Base-by-base conservation (phyloP, 2,113 vertebrate genomes). In the Nipponia nippon region DNA sequence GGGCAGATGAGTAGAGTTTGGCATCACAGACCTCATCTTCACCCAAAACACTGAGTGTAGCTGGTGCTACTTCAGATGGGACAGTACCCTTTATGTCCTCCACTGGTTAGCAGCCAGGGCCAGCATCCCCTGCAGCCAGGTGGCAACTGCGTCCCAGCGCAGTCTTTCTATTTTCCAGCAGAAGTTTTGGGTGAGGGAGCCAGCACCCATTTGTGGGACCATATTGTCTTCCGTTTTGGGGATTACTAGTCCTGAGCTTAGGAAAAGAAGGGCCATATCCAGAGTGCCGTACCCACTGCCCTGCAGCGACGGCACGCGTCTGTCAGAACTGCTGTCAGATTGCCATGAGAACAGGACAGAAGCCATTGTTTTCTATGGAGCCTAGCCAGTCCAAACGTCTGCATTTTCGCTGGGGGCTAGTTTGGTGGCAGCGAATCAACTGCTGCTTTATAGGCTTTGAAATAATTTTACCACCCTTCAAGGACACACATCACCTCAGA, bases 301-400 rank as follows among this genome's bases (percentile, higher is more conserved):
- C 44, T 59, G 47, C 61, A 53, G 46, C 0, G 0, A n/a, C 53
- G 81, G 53, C 76, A 62, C 1, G 1, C 0, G 2, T 72, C 44
- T 1, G 0, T 73, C 52, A 40, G 67, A 47, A 52, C 40, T 27
- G 40, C 34, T 86, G 36, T 47, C 46, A 53, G 16, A 11, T 36
- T 61, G 76, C 69, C 40, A 32, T 23, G 25, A 42, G 27, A 69
- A 69, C 61, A 73, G 52, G 52, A n/a, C 29, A n/a, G 53, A 75
- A 53, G 6, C 14, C 34, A 16, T 47, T 7, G 2, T 67, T 87
- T 66, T 47, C 59, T 61, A 4, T n/a, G 34, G 34, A 53, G 14
- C 25, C 27, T 13, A 30, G n/a, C 25, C 49, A 32, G 44, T 17
- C 52, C 27, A 26, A 71, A 50, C 2, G 1, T 29, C 50, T 85